Evolutionary conservation across 2,888 invertebrate genomes (phyloP), one percentile per base, ranked within the genome.

Genomic region (Plagodis pulveraria): DNA sequence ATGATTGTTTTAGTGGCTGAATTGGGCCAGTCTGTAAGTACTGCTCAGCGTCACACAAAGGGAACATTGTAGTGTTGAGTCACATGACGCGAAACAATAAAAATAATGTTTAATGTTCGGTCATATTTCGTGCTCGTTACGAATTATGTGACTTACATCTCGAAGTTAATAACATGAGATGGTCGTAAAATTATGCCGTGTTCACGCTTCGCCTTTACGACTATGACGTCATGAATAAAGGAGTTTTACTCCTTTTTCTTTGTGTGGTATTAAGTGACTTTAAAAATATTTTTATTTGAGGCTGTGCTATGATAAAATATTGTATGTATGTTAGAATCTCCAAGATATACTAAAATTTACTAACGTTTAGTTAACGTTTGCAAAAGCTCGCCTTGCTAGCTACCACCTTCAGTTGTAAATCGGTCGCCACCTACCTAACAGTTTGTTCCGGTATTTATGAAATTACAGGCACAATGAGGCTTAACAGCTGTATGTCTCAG

Each of bases 41-140:
- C 12, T 12, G 5, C 36, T 8, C 9, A 10, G 10, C 10, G 40
- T 40, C 12, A 54, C 42, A 58, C 58, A 64, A 67, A 58, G 60
- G 56, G 45, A 52, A 12, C 43, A 52, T 58, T 63, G 55, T 57
- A 55, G 38, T 50, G 47, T 40, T 11, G 50, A n/a, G 51, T 54
- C 57, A 51, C 47, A 59, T 70, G 69, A 71, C 57, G 62, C 74
- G 77, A 75, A 82, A 81, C 71, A 79, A 83, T 84, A 81, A 81
- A 81, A 84, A 76, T 70, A 58, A 71, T 76, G 43, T 78, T 78
- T 78, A 76, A 79, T 76, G 74, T 62, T 64, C 59, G 65, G 63
- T 73, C 73, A 72, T 82, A 77, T 75, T 74, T 77, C 69, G 69
- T 71, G 63, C 58, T 49, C 68, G 66, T 62, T 70, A 64, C 59